Base-by-base conservation (phyloP, 2,888 invertebrate genomes). In the Drosophila greeni region DNA sequence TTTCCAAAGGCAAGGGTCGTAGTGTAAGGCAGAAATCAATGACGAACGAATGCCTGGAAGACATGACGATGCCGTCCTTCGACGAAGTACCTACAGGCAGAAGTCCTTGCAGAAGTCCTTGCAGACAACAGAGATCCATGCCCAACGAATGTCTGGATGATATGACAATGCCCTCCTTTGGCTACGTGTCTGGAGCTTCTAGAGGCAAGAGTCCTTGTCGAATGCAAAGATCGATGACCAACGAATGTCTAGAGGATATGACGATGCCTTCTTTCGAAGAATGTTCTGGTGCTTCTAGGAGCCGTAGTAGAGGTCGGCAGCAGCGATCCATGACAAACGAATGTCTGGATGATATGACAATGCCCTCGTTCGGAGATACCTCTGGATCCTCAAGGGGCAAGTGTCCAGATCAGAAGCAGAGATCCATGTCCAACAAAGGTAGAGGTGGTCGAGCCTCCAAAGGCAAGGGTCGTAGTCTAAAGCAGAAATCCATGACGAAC, bases 21-120 rank as follows among this genome's bases (percentile, higher is more conserved):
- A 3, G 39, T 5, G 0, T 8, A 4, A 14, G 4, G 14, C 39
- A 40, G 6, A 23, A 7, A 14, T 23, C 39, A 3, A 14, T 23
- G 20, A 7, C 24, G 14, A 51, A 37, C 11, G 66, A 71, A 8
- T 40, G 53, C 1, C 18, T 72, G 3, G 56, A 68, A 0, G 56
- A 64, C 12, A 34, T 51, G 26, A 55, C 52, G 1, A 51, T 56
- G 37, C 70, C 72, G 1, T 39, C 71, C 0, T 55, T 7, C 11
- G 1, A 9, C 16, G 36, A 36, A 9, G 9, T 9, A 16, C 9
- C 36, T 16, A 36, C 5, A 9, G 16, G 9, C 9, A 16, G 4
- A 5, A 36, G 16, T 36, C 9, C 36, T 9, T 36, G 9, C 9
- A 16, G 4, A 5, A 36, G 16, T 36, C 9, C 36, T 9, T 36